Conservation (phyloP, 1,140 invertebrate species). For the Sycophila sp. region DNA sequence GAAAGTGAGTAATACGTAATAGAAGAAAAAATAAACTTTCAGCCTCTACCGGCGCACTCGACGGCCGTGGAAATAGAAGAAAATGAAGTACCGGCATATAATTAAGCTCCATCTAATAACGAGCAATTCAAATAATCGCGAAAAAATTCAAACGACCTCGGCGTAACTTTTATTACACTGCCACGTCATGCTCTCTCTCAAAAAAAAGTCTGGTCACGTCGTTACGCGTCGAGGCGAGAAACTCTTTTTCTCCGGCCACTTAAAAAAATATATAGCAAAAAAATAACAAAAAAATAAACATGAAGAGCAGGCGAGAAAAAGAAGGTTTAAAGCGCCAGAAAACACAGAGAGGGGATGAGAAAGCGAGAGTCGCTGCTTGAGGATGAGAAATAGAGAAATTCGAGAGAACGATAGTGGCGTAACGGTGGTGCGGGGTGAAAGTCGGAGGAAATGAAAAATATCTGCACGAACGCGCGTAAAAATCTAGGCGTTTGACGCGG, state of each 20-base stretch:
- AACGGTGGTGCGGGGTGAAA: not conserved
- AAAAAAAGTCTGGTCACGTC: too few species aligned
- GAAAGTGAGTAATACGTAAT: not conserved
- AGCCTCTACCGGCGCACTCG: not conserved
- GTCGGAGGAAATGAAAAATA: slow-evolving; percentile 46
- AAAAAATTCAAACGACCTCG: too few species aligned
- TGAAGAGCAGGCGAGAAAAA: not conserved
- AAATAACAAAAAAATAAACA: not conserved
- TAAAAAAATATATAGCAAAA: not conserved
- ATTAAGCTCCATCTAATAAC: too few species aligned
- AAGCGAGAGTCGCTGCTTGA: not conserved
- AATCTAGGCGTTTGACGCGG: slow-evolving; percentile 52
- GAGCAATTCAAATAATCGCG: too few species aligned
- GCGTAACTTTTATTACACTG: too few species aligned
- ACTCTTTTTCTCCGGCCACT: too few species aligned
- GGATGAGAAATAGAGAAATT: slow-evolving; percentile 13
- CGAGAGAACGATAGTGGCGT: slow-evolving; percentile 37
- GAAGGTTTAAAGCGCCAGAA: not conserved
- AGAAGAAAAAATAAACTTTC: slow-evolving; percentile 25
- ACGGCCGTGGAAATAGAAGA: not conserved
- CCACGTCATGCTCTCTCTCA: too few species aligned
- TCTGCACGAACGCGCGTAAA: slow-evolving; percentile 49
- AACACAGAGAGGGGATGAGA: not conserved
- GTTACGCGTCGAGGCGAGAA: too few species aligned
- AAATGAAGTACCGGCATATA: too few species aligned